These are phyloP conservation scores for Prunella fulvescens DNA, from an alignment of 2,113 vertebrate species.

Conservation along the genomic window DNA sequence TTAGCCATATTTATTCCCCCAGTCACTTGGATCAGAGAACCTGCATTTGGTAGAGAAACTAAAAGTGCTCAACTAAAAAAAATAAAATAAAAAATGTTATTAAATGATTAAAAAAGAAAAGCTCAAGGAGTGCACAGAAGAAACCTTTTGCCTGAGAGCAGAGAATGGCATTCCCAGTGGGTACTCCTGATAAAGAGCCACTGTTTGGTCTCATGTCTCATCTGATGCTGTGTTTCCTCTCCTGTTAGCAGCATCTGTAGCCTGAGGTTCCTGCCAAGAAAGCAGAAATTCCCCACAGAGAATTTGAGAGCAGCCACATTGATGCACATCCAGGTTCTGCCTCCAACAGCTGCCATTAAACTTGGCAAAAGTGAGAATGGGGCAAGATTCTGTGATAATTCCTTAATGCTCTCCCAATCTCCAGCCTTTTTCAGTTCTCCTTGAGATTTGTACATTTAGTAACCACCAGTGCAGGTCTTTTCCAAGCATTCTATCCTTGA, in stretches of 20 bases:
- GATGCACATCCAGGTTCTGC: neutral
- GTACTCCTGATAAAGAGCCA: neutral
- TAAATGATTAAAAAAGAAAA: neutral
- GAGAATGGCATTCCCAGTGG: neutral
- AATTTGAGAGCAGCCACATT: neutral
- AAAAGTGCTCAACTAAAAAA: neutral
- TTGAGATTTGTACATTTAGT: neutral
- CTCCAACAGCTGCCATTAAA: neutral
- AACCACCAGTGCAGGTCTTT: neutral
- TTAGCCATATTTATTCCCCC: neutral
- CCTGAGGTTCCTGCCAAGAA: neutral
- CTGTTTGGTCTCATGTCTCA: neutral
- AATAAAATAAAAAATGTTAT: no score
- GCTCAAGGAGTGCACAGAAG: neutral
- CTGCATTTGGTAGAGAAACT: neutral
- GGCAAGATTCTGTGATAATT: neutral
- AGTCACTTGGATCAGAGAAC: neutral
- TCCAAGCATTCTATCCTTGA: neutral
- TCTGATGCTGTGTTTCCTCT: neutral
- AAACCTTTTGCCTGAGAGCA: neutral
- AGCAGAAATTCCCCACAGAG: neutral
- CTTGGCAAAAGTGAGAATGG: neutral
- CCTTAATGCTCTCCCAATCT: neutral
- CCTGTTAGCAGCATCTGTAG: neutral
- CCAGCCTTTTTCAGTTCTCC: neutral